A percentile compares a stretch with the other conserved stretches of the same genome.
Conservation (phyloP, 2,797 vertebrate genomes). For the Margarornis squamiger region DNA sequence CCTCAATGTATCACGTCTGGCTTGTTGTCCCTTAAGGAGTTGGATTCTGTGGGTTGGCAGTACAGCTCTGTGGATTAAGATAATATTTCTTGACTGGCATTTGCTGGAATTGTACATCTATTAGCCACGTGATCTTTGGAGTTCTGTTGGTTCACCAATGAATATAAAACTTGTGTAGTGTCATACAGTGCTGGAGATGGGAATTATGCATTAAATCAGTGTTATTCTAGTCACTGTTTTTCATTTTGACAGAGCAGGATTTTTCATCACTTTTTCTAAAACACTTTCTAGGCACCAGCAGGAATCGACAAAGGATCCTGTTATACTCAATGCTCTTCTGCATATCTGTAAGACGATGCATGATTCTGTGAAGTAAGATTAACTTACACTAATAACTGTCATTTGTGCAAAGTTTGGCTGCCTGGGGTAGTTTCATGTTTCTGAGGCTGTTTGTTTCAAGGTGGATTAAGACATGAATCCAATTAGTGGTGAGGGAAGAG, state of each 20-base stretch:
- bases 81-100: background rate
- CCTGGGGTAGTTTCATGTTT: background rate
- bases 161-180: background rate
- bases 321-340: conserved; percentile 95
- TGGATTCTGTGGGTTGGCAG: background rate
- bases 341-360: conserved; percentile 98
- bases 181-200: background rate
- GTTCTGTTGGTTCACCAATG: background rate
- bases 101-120: background rate
- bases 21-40: background rate
- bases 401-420: background rate
- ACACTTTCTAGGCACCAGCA: conserved; percentile 85
- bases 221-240: background rate
- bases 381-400: background rate
- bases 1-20: background rate
- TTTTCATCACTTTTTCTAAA: background rate
- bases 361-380: conserved; percentile 94
- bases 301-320: conserved; percentile 91
- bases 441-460: background rate
- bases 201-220: background rate
- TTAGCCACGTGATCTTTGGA: background rate
- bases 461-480: conserved; percentile 19
- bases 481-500: conserved; percentile 6
- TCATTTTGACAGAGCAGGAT: background rate
- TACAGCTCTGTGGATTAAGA: background rate